Evolutionary conservation across 2,888 invertebrate genomes (phyloP).

Genomic region (Anticlea derivata): DNA sequence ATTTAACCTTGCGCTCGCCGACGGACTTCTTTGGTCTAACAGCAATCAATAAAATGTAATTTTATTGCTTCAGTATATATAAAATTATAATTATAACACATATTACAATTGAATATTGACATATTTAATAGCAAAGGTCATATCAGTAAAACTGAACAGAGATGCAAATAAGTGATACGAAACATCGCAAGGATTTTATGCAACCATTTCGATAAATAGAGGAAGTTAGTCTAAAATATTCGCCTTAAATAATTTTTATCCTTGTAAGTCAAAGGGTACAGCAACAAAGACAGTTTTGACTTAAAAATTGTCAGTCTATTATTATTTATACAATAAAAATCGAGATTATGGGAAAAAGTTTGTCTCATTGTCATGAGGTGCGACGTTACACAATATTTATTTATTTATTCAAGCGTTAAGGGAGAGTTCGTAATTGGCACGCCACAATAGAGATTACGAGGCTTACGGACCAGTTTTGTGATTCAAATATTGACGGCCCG

Average conservation of each 20-base stretch:
- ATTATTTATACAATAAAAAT: slow-evolving; percentile 27
- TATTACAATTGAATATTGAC: slow-evolving; percentile 18
- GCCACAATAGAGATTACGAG: slow-evolving; percentile 78
- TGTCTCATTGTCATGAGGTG: slow-evolving; percentile 43
- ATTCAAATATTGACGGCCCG: slow-evolving; percentile 71
- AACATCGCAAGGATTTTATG: neutral
- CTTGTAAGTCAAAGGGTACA: too few relatives aligned
- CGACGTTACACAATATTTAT: slow-evolving; percentile 69
- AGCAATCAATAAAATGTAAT: slow-evolving; percentile 25
- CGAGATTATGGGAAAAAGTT: slow-evolving; percentile 42
- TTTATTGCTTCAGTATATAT: slow-evolving; percentile 29
- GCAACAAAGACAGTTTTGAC: too few relatives aligned
- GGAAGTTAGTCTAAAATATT: too few relatives aligned
- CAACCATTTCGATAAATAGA: too few relatives aligned
- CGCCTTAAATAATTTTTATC: too few relatives aligned
- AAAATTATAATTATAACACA: slow-evolving; percentile 16
- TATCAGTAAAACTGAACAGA: slow-evolving; percentile 28
- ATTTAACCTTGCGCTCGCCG: slow-evolving; percentile 28
- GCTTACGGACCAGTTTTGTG: slow-evolving; percentile 77
- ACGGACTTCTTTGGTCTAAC: slow-evolving; percentile 23
- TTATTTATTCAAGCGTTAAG: slow-evolving; percentile 80
- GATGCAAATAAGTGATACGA: neutral
- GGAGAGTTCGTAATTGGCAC: slow-evolving; percentile 79
- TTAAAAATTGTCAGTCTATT: too few relatives aligned
- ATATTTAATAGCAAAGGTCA: slow-evolving; percentile 28